Evolutionary conservation across 2,113 vertebrate genomes (phyloP), one percentile per base, ranked within the genome.

Genomic region (Prunella fulvescens): DNA sequence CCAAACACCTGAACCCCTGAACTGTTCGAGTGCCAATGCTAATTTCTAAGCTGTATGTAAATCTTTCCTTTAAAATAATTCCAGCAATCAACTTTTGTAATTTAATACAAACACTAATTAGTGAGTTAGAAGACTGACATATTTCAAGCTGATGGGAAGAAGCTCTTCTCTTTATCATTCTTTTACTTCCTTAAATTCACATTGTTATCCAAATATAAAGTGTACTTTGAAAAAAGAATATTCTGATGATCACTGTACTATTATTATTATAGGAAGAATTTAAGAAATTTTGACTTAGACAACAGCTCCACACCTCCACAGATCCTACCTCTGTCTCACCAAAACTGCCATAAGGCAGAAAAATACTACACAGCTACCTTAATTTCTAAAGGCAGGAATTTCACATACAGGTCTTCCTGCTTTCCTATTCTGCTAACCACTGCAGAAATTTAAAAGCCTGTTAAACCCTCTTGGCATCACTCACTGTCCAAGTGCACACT

Each of bases 61-160:
- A 62, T 40, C 16, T 56, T 94, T 64, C 50, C 56, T 81, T 72
- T 67, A 58, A 74, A 89, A 91, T 22, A 45, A 83, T 64, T 62
- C 20, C 60, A 90, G 56, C 44, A 66, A 70, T 64, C 47, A 40
- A 60, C 28, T 77, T 72, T 5, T 54, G 70, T 56, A 47, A 82
- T 81, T 73, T 66, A 82, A 94, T 47, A 67, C 39, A 86, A 86
- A 80, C 25, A 65, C 54, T 93, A 76, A 96, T 94, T 93, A 94
- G 83, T 93, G 64, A 94, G 81, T 95, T 95, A 97, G 78, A 92
- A 82, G 31, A 77, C 50, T 87, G 78, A 81, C 37, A 14, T 42
- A 61, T 67, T 73, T 72, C 62, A 81, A 76, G 58, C 29, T 58
- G 37, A 74, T 28, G 12, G 33, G 39, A 86, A 90, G 42, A 64